These are phyloP conservation scores for Platanista minor DNA, from an alignment of 2,113 vertebrate genomes.

Conservation along the genomic window DNA sequence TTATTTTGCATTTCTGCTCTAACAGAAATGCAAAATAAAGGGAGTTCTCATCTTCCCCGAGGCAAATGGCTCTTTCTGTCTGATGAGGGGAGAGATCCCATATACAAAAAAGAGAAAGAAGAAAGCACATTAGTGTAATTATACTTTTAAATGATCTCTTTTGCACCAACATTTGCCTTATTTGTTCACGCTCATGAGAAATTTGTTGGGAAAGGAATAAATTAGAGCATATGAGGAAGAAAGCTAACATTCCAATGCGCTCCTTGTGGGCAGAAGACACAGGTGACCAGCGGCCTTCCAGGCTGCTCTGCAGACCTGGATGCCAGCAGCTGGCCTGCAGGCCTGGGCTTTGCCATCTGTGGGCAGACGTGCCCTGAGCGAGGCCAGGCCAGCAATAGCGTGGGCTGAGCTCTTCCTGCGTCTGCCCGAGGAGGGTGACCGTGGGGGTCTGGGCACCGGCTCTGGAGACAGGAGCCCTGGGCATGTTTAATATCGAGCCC, in stretches of 20 bases:
- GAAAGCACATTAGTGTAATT: not conserved
- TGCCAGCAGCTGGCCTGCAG: not conserved
- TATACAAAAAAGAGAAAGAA: no score
- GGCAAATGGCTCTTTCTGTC: not conserved
- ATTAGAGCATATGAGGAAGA: rapidly evolving
- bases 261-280: not conserved
- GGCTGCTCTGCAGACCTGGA: not conserved
- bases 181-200: not conserved
- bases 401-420: not conserved
- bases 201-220: no score
- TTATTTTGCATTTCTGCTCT: not conserved
- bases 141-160: rapidly evolving
- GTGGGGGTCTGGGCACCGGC: not conserved
- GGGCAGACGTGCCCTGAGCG: not conserved
- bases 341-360: not conserved
- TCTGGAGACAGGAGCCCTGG: no score
- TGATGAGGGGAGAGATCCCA: not conserved
- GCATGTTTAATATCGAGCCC: no score
- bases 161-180: not conserved
- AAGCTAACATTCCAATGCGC: rapidly evolving
- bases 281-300: not conserved
- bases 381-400: not conserved
- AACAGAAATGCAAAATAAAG: no score
- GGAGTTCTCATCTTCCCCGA: not conserved
- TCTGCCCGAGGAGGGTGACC: not conserved